Evolutionary conservation across 2,888 invertebrate genomes (phyloP).

Genomic region (Stenchaetothrips biformis): DNA sequence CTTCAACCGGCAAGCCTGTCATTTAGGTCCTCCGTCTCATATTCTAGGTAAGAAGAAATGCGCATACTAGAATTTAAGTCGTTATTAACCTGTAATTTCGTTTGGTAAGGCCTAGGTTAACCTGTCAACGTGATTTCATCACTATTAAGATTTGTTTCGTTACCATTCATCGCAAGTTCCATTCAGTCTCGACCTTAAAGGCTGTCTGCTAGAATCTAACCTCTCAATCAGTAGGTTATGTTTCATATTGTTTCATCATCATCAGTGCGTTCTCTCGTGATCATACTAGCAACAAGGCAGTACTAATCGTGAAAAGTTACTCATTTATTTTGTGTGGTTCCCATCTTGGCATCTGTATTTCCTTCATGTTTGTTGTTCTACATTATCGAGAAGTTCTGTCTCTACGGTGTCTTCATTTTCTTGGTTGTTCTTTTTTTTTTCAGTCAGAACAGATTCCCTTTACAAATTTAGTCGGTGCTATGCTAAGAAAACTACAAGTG

Average conservation of each 20-base stretch:
- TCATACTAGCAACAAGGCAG: background rate
- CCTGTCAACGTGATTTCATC: background rate
- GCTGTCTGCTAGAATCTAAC: background rate
- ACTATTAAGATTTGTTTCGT: background rate
- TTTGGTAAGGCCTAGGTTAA: background rate
- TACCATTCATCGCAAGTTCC: background rate
- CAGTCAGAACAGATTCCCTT: background rate
- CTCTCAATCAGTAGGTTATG: conserved; percentile 1
- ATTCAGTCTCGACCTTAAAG: background rate
- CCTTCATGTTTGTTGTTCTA: background rate
- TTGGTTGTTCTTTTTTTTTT: background rate
- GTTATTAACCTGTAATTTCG: background rate
- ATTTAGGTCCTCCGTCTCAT: background rate
- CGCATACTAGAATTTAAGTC: background rate
- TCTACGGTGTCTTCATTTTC: background rate
- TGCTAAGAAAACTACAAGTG: background rate
- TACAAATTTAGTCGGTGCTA: background rate
- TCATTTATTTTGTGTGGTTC: background rate
- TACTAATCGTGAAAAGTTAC: background rate
- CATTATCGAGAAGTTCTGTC: background rate
- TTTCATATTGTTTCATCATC: background rate
- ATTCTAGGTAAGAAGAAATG: background rate
- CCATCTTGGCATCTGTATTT: background rate
- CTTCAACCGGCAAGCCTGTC: background rate
- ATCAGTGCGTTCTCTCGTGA: background rate